Base-by-base conservation (phyloP, 2,888 invertebrate genomes). In the Trachelus tabidus region DNA sequence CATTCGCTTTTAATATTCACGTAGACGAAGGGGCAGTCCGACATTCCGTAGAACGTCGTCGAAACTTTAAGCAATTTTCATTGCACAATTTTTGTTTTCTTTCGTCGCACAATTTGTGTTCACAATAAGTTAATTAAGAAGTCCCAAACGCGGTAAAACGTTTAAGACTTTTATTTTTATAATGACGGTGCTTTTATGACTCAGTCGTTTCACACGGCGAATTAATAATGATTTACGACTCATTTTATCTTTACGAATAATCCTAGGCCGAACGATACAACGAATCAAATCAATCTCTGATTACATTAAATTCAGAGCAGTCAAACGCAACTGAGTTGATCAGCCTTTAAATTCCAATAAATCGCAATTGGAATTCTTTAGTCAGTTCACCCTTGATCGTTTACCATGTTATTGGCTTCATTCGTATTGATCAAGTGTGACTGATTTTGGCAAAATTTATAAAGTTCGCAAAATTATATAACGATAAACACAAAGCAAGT, bases 1-100 rank as follows among this genome's bases (percentile, higher is more conserved):
- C 33, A 68, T 69, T 74, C 78, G 71, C 71, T 78, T n/a, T 11
- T 12, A 68, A 23, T n/a, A 68, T 37, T 34, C 40, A 31, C 71
- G 37, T 34, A 71, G 23, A 56, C 56, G 23, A 56, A 56, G 56
- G 56, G 23, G 23, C 56, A 56, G 56, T 56, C 9, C 23, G 56
- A 56, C 56, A 9, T 23, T 23, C 56, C 56, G 56, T 56, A 56
- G 23, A 56, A 56, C 2, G 56, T 23, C 56, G 56, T 56, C 23
- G 56, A 56, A 56, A 23, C 23, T 56, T 23, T 56, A 56, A 56
- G 56, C 9, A 56, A 23, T 23, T 56, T 56, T 56, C 56, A 23
- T 56, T 56, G 56, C 23, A 56, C 56, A 23, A 15, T 56, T 56
- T 56, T 23, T 56, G 1, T 23, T 23, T 23, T 56, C 23, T 56